Evolutionary conservation across 2,888 invertebrate species (phyloP).

Genomic region (Ochropacha duplaris): DNA sequence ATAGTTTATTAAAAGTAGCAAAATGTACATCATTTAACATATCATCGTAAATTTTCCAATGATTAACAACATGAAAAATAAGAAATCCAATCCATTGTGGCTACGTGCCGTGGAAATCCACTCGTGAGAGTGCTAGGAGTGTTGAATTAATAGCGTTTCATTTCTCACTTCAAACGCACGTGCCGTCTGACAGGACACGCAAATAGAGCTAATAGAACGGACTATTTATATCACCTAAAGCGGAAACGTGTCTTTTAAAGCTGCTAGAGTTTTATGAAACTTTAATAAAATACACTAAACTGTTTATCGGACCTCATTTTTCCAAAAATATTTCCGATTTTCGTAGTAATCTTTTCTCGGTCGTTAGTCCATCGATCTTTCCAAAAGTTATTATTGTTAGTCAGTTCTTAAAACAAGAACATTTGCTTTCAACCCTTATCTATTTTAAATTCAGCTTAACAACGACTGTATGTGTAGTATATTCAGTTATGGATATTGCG

Average conservation of each 20-base stretch:
- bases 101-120: constrained; percentile 32
- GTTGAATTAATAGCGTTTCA: constrained; percentile 50
- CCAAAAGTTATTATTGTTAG: too few relatives aligned
- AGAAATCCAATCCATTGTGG: constrained; percentile 28
- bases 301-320: too few relatives aligned
- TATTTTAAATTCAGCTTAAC: background rate
- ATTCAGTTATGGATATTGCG: background rate
- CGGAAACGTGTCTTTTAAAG: background rate
- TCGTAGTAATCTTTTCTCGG: too few relatives aligned
- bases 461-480: background rate
- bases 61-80: constrained; percentile 16
- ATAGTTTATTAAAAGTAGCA: background rate
- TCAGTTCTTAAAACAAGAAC: background rate
- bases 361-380: too few relatives aligned
- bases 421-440: background rate
- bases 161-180: constrained; percentile 52
- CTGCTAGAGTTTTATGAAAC: background rate
- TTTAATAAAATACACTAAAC: background rate
- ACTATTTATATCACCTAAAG: background rate
- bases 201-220: constrained; percentile 7
- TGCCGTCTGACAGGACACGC: constrained; percentile 16
- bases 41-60: background rate
- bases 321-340: too few relatives aligned
- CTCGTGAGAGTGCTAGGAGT: constrained; percentile 28
- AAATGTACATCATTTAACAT: background rate